Percentiles rank a stretch among this genome's conserved stretches.
These are phyloP conservation scores for Rachycentron canadum DNA, from an alignment of 2,797 vertebrate genomes.

Conservation along the genomic window DNA sequence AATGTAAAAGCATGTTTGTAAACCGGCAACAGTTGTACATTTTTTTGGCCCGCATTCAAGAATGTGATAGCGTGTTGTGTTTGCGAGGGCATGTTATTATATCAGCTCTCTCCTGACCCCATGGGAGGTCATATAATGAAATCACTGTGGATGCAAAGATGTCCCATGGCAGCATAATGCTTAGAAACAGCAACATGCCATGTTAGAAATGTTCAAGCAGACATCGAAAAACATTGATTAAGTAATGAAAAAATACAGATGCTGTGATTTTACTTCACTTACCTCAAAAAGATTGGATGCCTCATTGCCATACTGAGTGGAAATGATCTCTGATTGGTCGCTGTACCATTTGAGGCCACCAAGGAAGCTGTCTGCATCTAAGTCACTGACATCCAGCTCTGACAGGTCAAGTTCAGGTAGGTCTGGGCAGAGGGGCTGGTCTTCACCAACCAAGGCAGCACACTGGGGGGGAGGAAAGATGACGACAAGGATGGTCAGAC, in stretches of 20 bases:
- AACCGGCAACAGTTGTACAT: constrained; percentile 64
- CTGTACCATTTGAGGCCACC: constrained; percentile 99
- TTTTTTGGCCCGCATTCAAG: constrained; percentile 55
- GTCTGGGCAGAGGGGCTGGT: constrained; percentile 99
- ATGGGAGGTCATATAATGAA: constrained; percentile 28
- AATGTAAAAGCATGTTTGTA: constrained; percentile 72
- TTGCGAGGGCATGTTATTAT: constrained; percentile 31
- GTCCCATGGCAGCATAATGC: constrained; percentile 1
- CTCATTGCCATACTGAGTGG: constrained; percentile 97
- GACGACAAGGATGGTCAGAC: constrained; percentile 42
- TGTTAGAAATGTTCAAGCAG: constrained; percentile 2
- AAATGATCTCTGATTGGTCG: constrained; percentile 99
- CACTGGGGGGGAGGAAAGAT: constrained; percentile 83
- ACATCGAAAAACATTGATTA: not conserved
- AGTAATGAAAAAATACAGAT: not conserved
- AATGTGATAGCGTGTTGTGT: constrained; percentile 37
- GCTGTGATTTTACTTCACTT: constrained; percentile 71
- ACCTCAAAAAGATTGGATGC: constrained; percentile 97
- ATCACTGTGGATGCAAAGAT: constrained; percentile 25
- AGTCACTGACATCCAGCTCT: constrained; percentile 98
- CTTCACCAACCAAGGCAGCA: constrained; percentile 99
- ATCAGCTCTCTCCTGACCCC: constrained; percentile 47
- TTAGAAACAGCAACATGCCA: not conserved
- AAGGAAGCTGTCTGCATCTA: constrained; percentile 98
- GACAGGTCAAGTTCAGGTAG: constrained; percentile 99